Evolutionary conservation across 1,140 invertebrate species (phyloP), one percentile per base, ranked within the genome.

Genomic region (Brachionus rotundiformis): DNA sequence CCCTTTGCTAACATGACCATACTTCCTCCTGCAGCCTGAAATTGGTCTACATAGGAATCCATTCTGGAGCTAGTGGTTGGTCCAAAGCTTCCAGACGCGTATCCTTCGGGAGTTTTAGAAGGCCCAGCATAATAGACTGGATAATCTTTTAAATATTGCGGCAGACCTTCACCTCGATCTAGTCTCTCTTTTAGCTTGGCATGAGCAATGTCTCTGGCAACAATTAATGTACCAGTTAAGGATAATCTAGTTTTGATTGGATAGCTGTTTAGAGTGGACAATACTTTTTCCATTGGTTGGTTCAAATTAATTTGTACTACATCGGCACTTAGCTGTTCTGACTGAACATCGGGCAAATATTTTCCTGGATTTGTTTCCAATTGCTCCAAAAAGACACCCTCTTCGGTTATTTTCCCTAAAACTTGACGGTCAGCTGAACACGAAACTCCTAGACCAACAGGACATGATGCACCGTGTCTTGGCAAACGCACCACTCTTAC

Each of bases 111-210:
- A 36, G 87, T 87, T 82, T 88, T 88, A 13, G 87, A 87, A 19
- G 87, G 87, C n/a, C 88, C 88, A 81, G 88, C 88, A 83, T 88
- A 88, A 83, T 88, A 88, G 8, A 88, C 85, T 5, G 88, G 88
- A 82, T 88, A 87, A 41, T 88, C 85, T 76, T 87, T 88, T 6
- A 87, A 83, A 79, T 88, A 88, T 73, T 88, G 86, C 7, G 88
- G 88, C 27, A 88, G 82, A 19, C 84, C 86, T 54, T 87, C 83
- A 0, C 87, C 87, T 11, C 71, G 83, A 27, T 87, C 85, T 25
- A 88, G 71, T 71, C 86, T 83, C 81, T 88, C 87, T 76, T 88
- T 84, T 25, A 88, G 82, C 68, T 88, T 88, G 61, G 88, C 87
- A 82, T 88, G 88, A 3, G 88, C 88, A 65, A 88, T 88, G 82